Conservation (phyloP, 2,797 vertebrate genomes). For the Lates japonicus region DNA sequence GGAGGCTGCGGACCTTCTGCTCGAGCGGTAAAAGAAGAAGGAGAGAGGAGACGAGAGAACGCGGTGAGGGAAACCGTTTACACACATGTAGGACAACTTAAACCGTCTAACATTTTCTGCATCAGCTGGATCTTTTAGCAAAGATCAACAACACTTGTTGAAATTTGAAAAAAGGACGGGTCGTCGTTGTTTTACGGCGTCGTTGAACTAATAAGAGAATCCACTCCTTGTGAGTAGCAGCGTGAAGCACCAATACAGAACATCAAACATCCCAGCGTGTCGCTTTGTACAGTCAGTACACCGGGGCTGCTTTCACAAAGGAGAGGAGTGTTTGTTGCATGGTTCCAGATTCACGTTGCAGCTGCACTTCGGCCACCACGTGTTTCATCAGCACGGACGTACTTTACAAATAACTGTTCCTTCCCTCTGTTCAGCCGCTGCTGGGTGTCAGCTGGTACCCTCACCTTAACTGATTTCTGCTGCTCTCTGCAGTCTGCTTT, state of each 20-base stretch:
- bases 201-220: not conserved
- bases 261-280: no score
- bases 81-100: slow-evolving; percentile 16
- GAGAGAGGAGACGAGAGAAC: not conserved
- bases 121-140: not conserved
- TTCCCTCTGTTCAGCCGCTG: not conserved
- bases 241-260: no score
- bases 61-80: not conserved
- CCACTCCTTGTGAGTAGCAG: not conserved
- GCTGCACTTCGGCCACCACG: slow-evolving; percentile 11
- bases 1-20: not conserved
- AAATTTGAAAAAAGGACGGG: not conserved
- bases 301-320: not conserved
- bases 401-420: not conserved
- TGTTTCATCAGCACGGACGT: slow-evolving; percentile 1
- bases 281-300: no score
- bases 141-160: no score
- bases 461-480: no score
- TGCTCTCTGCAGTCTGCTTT: no score
- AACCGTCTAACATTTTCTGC: not conserved
- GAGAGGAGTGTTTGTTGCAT: not conserved
- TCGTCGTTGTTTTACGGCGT: not conserved
- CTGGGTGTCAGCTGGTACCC: no score
- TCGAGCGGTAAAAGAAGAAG: not conserved
- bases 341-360: not conserved